These are phyloP conservation scores for Pardalotus punctatus DNA, from an alignment of 2,113 vertebrate species.

Conservation along the genomic window DNA sequence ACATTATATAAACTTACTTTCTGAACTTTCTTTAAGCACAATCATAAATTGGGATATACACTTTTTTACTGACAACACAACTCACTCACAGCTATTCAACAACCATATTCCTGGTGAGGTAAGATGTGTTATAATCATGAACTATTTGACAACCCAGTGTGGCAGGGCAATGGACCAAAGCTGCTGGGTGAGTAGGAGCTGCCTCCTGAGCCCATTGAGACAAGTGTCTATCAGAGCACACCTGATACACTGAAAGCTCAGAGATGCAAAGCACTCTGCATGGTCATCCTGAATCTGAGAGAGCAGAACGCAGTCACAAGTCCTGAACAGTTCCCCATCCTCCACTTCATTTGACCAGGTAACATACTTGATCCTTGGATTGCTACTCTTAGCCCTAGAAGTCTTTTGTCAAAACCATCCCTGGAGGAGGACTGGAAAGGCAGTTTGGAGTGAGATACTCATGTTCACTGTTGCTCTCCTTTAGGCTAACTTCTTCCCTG, in stretches of 20 bases:
- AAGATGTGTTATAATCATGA: background rate
- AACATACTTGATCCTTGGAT: background rate
- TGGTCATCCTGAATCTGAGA: background rate
- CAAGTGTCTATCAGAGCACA: background rate
- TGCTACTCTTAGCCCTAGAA: background rate
- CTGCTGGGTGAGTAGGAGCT: background rate
- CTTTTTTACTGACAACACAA: background rate
- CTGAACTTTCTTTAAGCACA: background rate
- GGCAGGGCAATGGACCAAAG: background rate
- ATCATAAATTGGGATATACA: background rate
- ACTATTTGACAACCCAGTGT: background rate
- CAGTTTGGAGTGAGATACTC: background rate
- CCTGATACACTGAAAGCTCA: background rate
- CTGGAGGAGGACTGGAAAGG: background rate
- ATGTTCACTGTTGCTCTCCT: background rate
- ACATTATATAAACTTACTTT: background rate
- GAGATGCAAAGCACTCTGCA: background rate
- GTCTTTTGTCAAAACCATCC: background rate
- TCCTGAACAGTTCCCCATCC: background rate
- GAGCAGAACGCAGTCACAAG: background rate
- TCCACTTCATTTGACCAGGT: background rate
- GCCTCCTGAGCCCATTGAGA: background rate
- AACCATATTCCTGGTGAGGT: background rate
- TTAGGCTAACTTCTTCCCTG: background rate
- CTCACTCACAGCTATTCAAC: background rate